Evolutionary conservation across 2,797 vertebrate genomes (phyloP).

Genomic region (Balearica regulorum): DNA sequence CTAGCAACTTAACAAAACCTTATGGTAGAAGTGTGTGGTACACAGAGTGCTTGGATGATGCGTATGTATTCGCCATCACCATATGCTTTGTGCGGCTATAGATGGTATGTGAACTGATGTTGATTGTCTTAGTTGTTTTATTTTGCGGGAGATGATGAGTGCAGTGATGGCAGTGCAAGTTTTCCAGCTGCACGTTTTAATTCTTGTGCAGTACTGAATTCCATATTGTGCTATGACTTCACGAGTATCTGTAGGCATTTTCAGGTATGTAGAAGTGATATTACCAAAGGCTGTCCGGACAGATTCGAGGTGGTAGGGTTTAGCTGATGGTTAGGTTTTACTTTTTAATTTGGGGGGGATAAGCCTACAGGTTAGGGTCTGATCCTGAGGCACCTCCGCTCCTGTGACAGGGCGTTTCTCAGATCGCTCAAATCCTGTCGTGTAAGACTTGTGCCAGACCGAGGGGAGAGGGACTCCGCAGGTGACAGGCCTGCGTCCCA

Average conservation of each 20-base stretch:
- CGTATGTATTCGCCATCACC: background rate
- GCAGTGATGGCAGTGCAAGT: background rate
- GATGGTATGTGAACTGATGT: accelerated
- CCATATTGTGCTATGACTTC: accelerated
- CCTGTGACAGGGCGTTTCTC: background rate
- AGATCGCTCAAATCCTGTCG: background rate
- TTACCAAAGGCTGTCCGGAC: background rate
- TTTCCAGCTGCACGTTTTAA: background rate
- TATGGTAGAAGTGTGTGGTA: background rate
- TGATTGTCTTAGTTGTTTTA: background rate
- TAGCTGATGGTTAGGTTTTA: background rate
- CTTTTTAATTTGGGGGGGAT: background rate
- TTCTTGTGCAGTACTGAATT: background rate
- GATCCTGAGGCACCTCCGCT: background rate
- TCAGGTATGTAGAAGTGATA: too few species aligned
- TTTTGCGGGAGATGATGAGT: background rate
- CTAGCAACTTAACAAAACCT: background rate
- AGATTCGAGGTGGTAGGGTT: background rate
- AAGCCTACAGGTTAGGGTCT: background rate
- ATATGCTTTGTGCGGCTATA: background rate
- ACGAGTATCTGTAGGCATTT: accelerated
- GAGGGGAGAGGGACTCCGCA: background rate
- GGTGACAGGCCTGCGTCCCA: background rate
- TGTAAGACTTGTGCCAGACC: accelerated
- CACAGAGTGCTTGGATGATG: background rate